phyloP scores from a whole-genome alignment of 2,113 vertebrate species.

The Emydocephalus ijimae region DNA sequence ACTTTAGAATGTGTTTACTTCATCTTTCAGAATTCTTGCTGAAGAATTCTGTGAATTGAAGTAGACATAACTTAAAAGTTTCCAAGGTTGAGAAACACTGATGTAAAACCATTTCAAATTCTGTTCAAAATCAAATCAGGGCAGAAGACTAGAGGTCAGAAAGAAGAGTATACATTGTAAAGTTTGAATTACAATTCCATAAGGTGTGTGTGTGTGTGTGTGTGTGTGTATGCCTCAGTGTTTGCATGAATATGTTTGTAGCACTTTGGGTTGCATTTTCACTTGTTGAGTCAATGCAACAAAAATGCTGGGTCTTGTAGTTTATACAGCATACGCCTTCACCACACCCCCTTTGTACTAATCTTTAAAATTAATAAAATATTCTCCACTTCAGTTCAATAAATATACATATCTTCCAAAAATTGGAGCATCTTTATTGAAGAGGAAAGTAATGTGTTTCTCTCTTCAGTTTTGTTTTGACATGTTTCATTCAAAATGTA shows the following conservation, averaged over 20 bases:
- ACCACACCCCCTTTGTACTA: neutral
- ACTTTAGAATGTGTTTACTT: too few species aligned
- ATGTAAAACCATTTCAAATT: neutral
- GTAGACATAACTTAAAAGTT: too few species aligned
- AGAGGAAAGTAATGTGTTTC: neutral
- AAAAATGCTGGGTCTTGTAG: neutral
- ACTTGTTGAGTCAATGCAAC: neutral
- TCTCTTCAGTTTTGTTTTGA: neutral
- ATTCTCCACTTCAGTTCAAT: neutral
- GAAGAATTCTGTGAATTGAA: too few species aligned
- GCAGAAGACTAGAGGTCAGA: neutral
- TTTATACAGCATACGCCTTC: neutral
- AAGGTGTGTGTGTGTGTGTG: neutral
- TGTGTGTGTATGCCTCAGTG: neutral
- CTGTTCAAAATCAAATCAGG: neutral
- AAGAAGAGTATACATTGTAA: neutral
- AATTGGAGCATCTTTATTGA: neutral
- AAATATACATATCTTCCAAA: neutral
- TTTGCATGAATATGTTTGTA: neutral
- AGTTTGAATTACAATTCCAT: neutral
- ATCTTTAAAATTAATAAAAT: neutral
- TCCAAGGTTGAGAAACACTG: too few species aligned
- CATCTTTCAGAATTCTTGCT: too few species aligned
- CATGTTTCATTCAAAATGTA: conserved; percentile 40
- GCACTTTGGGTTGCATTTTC: neutral